Conservation (phyloP, 2,797 vertebrate genomes). For the Rhyacichthys aspro region DNA sequence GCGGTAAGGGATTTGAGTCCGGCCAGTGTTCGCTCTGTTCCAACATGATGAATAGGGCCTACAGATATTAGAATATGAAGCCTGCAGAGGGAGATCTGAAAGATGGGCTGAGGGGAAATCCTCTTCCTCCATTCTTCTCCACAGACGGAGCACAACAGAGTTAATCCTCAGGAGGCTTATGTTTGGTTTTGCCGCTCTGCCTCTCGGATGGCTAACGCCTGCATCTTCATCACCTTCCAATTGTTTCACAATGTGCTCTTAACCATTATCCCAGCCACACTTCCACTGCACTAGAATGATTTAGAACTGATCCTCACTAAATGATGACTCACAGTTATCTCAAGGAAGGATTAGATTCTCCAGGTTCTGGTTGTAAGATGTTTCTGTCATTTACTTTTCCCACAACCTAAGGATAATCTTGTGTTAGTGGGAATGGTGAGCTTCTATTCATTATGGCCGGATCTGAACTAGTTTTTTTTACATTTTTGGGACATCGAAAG, state of each 20-base stretch:
- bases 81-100: conserved; percentile 51
- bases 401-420: no score
- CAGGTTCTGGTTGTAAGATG: no score
- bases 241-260: conserved; percentile 18
- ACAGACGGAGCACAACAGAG: conserved; percentile 68
- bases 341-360: no score
- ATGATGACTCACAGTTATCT: no score
- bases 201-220: conserved; percentile 30
- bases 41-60: conserved; percentile 54
- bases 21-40: conserved; percentile 56
- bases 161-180: conserved; percentile 72
- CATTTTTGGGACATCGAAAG: no score
- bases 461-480: no score
- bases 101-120: conserved; percentile 66
- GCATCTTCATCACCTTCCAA: conserved; percentile 29
- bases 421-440: no score
- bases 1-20: conserved; percentile 54
- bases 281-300: no score
- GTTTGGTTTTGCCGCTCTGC: conserved; percentile 52
- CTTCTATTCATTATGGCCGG: no score
- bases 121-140: conserved; percentile 61
- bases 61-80: conserved; percentile 69
- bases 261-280: conserved; percentile 18
- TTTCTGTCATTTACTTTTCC: no score
- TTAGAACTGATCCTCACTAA: no score